Percentiles rank a stretch among this genome's conserved stretches.
These are phyloP conservation scores for Pseudococcus longispinus DNA, from an alignment of 2,888 invertebrate species.

Conservation along the genomic window DNA sequence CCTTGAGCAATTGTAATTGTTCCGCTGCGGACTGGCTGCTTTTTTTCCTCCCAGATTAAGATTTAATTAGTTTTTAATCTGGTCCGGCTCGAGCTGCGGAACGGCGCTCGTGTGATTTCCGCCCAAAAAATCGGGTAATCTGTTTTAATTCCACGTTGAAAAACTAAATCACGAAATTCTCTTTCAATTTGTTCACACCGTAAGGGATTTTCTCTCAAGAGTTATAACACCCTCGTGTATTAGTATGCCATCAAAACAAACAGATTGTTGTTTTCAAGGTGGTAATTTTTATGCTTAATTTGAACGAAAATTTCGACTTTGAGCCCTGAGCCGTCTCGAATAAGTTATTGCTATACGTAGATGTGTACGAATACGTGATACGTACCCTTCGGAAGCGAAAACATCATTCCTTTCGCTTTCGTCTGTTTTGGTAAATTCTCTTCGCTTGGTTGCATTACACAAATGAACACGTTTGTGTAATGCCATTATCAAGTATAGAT, in stretches of 20 bases:
- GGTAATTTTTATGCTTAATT: not conserved
- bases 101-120: too few species aligned
- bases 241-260: not conserved
- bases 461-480: not conserved
- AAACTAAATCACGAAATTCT: not conserved
- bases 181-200: not conserved
- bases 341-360: not conserved
- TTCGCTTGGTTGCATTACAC: not conserved
- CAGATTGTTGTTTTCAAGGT: not conserved
- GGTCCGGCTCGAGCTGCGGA: not conserved
- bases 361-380: not conserved
- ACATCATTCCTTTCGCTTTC: not conserved
- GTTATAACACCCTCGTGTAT: not conserved
- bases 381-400: not conserved
- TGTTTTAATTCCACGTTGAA: not conserved
- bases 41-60: not conserved
- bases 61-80: not conserved
- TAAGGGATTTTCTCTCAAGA: not conserved
- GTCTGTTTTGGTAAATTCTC: not conserved
- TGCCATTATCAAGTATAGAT: too few species aligned
- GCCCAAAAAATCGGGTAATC: not conserved
- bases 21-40: not conserved
- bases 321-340: not conserved
- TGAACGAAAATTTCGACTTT: not conserved
- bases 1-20: not conserved